Base-by-base conservation (phyloP, 2,888 invertebrate species). In the Tenthredo amoena region DNA sequence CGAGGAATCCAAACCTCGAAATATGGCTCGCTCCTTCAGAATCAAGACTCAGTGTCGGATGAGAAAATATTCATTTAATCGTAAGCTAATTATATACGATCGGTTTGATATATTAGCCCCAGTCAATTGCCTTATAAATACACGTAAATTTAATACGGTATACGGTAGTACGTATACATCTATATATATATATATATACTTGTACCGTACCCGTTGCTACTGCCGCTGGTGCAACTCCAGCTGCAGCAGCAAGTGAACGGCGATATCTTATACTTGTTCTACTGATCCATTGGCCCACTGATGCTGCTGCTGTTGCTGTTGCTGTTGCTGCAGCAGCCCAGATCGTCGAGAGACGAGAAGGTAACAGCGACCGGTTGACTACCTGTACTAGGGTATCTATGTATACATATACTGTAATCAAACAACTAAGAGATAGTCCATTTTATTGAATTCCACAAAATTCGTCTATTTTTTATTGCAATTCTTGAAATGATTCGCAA, bases 271-370 rank as follows among this genome's bases (percentile, higher is more conserved):
- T 62, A n/a, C 50, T 50, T 31, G 76, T 77, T 77, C 76, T 37
- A 77, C 76, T 77, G 76, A 77, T 77, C 76, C 76, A 77, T 77
- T 77, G 76, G 76, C 76, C 76, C 76, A 77, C 76, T 77, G 72
- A 37, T 37, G 40, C 71, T 2, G 37, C 3, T 47, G 62, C 26
- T 31, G 72, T n/a, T 37, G 40, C 34, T 18, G n/a, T 12, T 43
- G 65, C 10, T 31, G 65, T 15, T 65, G 18, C 34, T n/a, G 71
- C 37, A 18, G 4, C 71, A n/a, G 71, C n/a, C 18, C 65, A 65
- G 65, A 21, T 65, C 65, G 31, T 31, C 7, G 4, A 65, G 15
- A 47, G 47, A 47, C 47, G 12, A 65, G 65, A 31, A 65, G 31
- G 65, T 31, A 18, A 37, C 31, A 18, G n/a, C 37, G 72, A 72